Evolutionary conservation across 2,113 vertebrate species (phyloP), one percentile per base, ranked within the genome.

Genomic region (Solea senegalensis): DNA sequence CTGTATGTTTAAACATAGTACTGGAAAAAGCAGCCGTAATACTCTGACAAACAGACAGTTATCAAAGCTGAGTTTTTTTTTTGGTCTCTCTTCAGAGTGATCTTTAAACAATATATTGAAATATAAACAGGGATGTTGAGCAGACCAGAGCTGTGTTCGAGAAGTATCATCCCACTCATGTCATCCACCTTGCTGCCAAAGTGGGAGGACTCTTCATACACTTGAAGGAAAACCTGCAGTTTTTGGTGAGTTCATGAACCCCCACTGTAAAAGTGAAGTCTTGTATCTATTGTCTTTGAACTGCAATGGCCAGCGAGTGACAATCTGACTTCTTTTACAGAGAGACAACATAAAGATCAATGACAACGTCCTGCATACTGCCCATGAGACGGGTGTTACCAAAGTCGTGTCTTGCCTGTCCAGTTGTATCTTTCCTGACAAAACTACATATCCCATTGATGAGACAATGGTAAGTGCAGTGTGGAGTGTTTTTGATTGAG

Each of bases 101-200:
- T 48, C 5, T 49, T 28, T 16, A 43, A 58, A 54, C 21, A 13
- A 7, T 52, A 8, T 59, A 34, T 43, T 45, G 8, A 21, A 43
- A 27, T 51, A 0, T 61, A 8, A 45, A 56, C 69, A 96, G 94
- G 84, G 91, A 89, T 2, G 48, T 84, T 0, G 77, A 11, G 0
- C 93, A 95, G 86, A 97, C 96, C 28, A 86, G 67, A 69, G 93
- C 95, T 9, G 84, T 96, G 28, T 98, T 97, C 8, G 82, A 95
- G 81, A 92, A 89, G 68, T 87, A 95, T 78, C 90, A 46, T 4
- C 96, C 96, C 72, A 97, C 95, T 4, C 96, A 97, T 0, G 92
- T 97, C 81, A 94, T 98, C 89, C 96, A 98, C 75, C 82, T 98
- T 63, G 96, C 96, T 0, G 96, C 96, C n/a, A 95, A 96, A 94